Percentiles rank a stretch among this genome's conserved stretches.
Conservation (phyloP, 2,888 invertebrate genomes). For the Drosophila phalerata region DNA sequence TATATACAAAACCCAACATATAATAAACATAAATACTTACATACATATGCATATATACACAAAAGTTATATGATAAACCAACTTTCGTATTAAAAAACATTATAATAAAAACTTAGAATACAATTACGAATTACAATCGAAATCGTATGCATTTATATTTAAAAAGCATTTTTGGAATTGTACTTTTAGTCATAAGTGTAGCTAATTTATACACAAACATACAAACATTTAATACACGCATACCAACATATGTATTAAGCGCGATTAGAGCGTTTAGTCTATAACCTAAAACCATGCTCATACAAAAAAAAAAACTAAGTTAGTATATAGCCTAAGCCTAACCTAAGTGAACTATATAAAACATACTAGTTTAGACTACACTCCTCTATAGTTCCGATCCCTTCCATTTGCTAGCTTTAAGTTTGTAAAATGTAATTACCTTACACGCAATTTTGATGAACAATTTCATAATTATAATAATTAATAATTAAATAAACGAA, state of each 20-base stretch:
- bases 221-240: slow-evolving; percentile 33
- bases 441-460: slow-evolving; percentile 70
- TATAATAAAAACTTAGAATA: slow-evolving; percentile 40
- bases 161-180: slow-evolving; percentile 79
- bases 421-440: slow-evolving; percentile 76
- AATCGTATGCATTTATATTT: slow-evolving; percentile 78
- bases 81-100: slow-evolving; percentile 58
- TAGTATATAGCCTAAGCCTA: slow-evolving; percentile 55
- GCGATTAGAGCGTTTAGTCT: slow-evolving; percentile 7
- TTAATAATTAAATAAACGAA: slow-evolving; percentile 75
- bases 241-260: slow-evolving; percentile 11
- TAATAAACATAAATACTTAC: slow-evolving; percentile 18
- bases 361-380: slow-evolving; percentile 39
- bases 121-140: slow-evolving; percentile 52
- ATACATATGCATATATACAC: slow-evolving; percentile 45
- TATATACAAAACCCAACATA: slow-evolving; percentile 42
- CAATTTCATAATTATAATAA: slow-evolving; percentile 71
- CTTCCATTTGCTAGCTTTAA: slow-evolving; percentile 45
- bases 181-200: slow-evolving; percentile 68
- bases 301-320: slow-evolving; percentile 47
- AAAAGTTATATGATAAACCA: slow-evolving; percentile 50
- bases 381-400: slow-evolving; percentile 8
- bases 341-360: slow-evolving; percentile 57
- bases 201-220: slow-evolving; percentile 65
- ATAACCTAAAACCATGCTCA: slow-evolving; percentile 44